Percentiles rank a stretch among this genome's conserved stretches.
Evolutionary conservation across 2,113 vertebrate species (phyloP).

Genomic region (Procavia capensis): DNA sequence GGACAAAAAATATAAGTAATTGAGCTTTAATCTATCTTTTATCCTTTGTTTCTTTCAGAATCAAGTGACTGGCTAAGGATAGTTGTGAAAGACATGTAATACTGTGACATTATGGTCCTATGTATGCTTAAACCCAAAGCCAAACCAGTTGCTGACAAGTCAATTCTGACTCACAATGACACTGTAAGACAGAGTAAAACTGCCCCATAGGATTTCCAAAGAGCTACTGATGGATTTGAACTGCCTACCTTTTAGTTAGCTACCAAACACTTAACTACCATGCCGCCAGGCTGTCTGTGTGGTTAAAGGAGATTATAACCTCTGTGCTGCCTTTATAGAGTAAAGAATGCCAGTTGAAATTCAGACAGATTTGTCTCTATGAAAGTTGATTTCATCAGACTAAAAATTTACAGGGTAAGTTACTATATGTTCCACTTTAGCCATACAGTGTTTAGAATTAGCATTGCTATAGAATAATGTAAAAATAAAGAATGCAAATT

Average conservation of each 20-base stretch:
- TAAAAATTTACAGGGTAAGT: constrained; percentile 94
- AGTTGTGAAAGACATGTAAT: constrained; percentile 93
- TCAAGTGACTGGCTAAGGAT: constrained; percentile 92
- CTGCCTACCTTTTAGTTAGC: no score
- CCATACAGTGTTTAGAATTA: neutral
- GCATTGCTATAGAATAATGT: neutral
- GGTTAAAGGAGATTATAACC: constrained; percentile 96
- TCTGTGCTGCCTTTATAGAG: constrained; percentile 95
- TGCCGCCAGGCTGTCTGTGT: constrained; percentile 54
- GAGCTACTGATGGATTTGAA: no score
- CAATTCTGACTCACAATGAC: no score
- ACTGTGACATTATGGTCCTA: constrained; percentile 92
- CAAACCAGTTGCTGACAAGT: no score
- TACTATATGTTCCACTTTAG: neutral
- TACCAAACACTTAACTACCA: no score
- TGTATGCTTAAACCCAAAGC: constrained; percentile 81
- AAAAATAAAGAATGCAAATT: neutral
- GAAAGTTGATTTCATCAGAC: constrained; percentile 95
- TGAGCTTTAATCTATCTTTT: constrained; percentile 50
- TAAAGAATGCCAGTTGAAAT: constrained; percentile 93
- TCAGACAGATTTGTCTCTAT: constrained; percentile 93
- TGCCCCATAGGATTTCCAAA: no score
- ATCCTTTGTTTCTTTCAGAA: constrained; percentile 85
- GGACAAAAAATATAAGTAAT: neutral
- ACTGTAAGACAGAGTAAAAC: no score